These are phyloP conservation scores for Pipistrellus kuhlii DNA, from an alignment of 2,797 vertebrate species.

Conservation along the genomic window DNA sequence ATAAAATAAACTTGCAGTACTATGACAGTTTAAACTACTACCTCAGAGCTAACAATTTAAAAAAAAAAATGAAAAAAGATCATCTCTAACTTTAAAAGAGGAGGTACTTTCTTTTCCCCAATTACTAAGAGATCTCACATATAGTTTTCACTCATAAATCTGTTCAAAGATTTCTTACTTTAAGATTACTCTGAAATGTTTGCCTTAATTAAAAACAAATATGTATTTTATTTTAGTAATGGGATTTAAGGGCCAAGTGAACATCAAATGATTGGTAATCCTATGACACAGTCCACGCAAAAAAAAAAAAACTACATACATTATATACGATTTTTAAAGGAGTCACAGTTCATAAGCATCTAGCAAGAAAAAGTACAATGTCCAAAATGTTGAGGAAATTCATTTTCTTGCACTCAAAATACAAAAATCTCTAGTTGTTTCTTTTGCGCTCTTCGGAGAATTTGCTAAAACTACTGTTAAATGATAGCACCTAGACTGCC, in stretches of 20 bases:
- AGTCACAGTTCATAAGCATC: not conserved
- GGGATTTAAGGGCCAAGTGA: slow-evolving; percentile 25
- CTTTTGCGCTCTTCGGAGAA: slow-evolving; percentile 47
- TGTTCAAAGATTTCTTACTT: slow-evolving; percentile 24
- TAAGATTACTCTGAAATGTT: slow-evolving; percentile 50
- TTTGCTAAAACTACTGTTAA: slow-evolving; percentile 62
- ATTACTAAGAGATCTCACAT: not conserved
- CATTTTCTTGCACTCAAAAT: slow-evolving; percentile 34
- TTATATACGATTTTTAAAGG: slow-evolving; percentile 50
- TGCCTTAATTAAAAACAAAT: slow-evolving; percentile 61
- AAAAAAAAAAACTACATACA: not conserved
- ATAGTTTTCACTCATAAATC: slow-evolving; percentile 41
- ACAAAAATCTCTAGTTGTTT: slow-evolving; percentile 35
- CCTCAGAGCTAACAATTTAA: not conserved
- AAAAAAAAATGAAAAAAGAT: slow-evolving; percentile 48
- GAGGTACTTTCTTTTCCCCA: slow-evolving; percentile 22
- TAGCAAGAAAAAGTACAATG: slow-evolving; percentile 35
- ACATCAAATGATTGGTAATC: slow-evolving; percentile 20
- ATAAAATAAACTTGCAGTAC: slow-evolving; percentile 11
- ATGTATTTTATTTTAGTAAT: slow-evolving; percentile 49
- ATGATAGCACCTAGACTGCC: slow-evolving; percentile 72
- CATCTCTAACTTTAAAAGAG: slow-evolving; percentile 45
- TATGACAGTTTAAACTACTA: slow-evolving; percentile 33
- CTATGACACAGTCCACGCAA: too few species aligned
- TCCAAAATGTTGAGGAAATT: slow-evolving; percentile 53